Conservation (phyloP, 2,113 vertebrate species). For the Eonycteris spelaea region DNA sequence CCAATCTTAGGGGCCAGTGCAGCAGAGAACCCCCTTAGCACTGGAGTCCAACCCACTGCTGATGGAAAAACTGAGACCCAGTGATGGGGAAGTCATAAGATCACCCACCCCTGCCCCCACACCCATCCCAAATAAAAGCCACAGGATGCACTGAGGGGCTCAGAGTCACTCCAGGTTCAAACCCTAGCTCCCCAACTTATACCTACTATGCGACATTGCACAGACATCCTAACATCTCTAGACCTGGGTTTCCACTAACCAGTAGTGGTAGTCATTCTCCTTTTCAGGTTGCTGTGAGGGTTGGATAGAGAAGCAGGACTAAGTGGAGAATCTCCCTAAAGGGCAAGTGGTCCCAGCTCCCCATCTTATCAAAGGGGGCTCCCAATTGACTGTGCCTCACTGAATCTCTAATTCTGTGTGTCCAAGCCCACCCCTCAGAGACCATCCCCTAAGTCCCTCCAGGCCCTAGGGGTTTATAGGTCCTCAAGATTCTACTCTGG, state of each 20-base stretch:
- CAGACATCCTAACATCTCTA: rapidly evolving
- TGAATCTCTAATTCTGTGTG: neutral
- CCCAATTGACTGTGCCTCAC: neutral
- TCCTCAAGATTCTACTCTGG: neutral
- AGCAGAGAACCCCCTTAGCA: neutral
- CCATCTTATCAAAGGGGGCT: neutral
- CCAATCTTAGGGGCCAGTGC: neutral
- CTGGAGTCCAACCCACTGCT: neutral
- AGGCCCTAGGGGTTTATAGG: neutral
- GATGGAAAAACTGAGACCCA: neutral
- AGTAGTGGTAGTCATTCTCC: neutral
- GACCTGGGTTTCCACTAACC: neutral
- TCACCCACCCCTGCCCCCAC: neutral
- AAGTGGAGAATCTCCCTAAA: neutral
- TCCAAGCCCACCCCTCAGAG: neutral
- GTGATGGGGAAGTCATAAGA: neutral
- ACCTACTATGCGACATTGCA: rapidly evolving
- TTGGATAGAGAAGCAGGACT: neutral
- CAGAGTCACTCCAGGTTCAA: neutral
- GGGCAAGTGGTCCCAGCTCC: neutral
- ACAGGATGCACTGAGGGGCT: neutral
- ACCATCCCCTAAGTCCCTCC: neutral
- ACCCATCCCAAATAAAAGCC: neutral
- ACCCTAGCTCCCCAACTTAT: neutral
- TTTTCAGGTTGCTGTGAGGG: neutral